Evolutionary conservation across 2,888 invertebrate species (phyloP).

Genomic region (Alviniconcha strummeri): DNA sequence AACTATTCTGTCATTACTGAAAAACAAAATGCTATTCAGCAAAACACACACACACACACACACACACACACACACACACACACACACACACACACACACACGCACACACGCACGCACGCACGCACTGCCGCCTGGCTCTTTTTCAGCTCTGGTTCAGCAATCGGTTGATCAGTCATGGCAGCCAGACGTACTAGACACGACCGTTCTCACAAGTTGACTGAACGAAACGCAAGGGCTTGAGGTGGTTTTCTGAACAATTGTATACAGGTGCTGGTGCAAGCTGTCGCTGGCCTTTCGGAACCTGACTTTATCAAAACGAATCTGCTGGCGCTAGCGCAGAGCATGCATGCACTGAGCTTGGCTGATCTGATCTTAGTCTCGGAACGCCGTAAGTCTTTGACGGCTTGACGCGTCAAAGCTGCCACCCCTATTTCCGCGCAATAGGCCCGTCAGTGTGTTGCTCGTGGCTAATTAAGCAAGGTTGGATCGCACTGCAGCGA

Average conservation of each 20-base stretch:
- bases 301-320: no score
- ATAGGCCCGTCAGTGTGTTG: no score
- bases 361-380: background rate
- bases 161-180: no score
- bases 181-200: background rate
- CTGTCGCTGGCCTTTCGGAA: no score
- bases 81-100: background rate
- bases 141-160: no score
- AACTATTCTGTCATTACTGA: no score
- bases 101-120: background rate
- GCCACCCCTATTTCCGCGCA: no score
- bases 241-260: no score
- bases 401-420: no score
- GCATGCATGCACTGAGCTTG: background rate
- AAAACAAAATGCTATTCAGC: background rate
- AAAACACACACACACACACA: background rate
- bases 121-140: background rate
- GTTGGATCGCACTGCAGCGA: background rate
- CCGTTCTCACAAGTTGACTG: background rate
- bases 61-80: constrained; percentile 5
- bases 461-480: background rate
- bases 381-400: no score
- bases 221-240: no score
- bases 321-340: background rate
- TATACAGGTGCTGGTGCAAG: no score